Percentiles rank a stretch among this genome's conserved stretches.
phyloP scores from a whole-genome alignment of 2,113 vertebrate genomes.

The Sander vitreus region DNA sequence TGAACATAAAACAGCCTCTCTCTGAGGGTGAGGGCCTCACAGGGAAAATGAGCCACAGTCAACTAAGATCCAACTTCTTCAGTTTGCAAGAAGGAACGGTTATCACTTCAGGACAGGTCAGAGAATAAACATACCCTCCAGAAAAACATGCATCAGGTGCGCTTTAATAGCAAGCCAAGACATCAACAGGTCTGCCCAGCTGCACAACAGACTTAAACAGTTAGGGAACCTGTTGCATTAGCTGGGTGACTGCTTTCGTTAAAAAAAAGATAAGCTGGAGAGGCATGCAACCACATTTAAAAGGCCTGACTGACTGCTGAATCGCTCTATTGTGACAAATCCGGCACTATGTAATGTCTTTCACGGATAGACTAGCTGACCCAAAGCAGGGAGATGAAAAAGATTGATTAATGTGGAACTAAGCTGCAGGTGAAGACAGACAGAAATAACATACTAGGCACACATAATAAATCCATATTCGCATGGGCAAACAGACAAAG shows the following conservation, averaged over 20 bases:
- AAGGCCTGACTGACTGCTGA: constrained; percentile 30
- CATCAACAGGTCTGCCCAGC: constrained; percentile 67
- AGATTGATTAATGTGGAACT: constrained; percentile 23
- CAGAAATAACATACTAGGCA: constrained; percentile 1
- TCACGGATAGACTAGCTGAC: constrained; percentile 22
- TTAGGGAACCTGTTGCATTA: constrained; percentile 63
- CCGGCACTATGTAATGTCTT: constrained; percentile 22
- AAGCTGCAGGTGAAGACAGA: constrained; percentile 13
- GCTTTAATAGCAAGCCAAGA: constrained; percentile 44
- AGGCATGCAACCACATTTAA: constrained; percentile 25
- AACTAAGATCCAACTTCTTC: constrained; percentile 22
- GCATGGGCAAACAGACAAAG: constrained; percentile 1
- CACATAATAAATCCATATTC: constrained; percentile 15
- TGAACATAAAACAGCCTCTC: constrained; percentile 39
- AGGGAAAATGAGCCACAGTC: constrained; percentile 40
- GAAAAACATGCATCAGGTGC: constrained; percentile 67
- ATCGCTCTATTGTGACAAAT: constrained; percentile 36
- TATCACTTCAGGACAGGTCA: constrained; percentile 37
- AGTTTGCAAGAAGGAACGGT: constrained; percentile 24
- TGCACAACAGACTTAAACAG: constrained; percentile 47
- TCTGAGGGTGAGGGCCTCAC: constrained; percentile 25
- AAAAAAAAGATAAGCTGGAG: constrained; percentile 30
- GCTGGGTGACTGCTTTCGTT: constrained; percentile 59
- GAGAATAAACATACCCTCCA: constrained; percentile 37
- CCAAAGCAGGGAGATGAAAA: constrained; percentile 21